Percentiles rank a stretch among this genome's conserved stretches.
These are phyloP conservation scores for Rynchops niger DNA, from an alignment of 2,113 vertebrate genomes.

Conservation along the genomic window DNA sequence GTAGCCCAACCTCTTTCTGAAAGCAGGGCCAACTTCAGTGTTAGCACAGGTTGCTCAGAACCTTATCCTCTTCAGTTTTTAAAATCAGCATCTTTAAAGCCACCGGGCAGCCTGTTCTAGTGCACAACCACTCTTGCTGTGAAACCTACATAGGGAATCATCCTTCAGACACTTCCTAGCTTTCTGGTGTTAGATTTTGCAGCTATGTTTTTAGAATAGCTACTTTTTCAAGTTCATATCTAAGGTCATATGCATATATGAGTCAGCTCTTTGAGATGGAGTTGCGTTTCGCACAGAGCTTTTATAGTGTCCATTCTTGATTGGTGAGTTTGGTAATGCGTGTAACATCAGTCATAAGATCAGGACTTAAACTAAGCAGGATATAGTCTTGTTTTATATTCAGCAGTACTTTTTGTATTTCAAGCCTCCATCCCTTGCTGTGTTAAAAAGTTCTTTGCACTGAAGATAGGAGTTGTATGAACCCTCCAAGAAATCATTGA, in stretches of 20 bases:
- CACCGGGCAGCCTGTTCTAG: not conserved
- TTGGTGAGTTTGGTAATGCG: not conserved
- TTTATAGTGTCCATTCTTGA: not conserved
- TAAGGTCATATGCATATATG: not conserved
- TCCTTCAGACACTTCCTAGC: not conserved
- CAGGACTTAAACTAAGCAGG: not conserved
- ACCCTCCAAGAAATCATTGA: not conserved
- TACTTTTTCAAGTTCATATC: not conserved
- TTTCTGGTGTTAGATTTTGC: not conserved
- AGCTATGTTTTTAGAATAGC: not conserved
- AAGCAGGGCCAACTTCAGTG: fast-evolving
- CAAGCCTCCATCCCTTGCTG: not conserved
- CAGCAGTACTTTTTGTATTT: not conserved
- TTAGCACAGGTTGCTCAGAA: not conserved
- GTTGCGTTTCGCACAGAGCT: not conserved
- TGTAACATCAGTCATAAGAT: not conserved
- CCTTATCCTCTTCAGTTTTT: not conserved
- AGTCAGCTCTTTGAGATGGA: not conserved
- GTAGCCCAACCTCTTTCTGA: not conserved
- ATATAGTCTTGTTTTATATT: not conserved
- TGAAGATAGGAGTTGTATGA: not conserved
- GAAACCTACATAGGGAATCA: not conserved
- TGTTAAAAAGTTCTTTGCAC: not conserved
- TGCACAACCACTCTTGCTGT: not conserved
- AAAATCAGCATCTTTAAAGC: not conserved